phyloP scores from a whole-genome alignment of 2,113 vertebrate genomes.

The Diphyllodes magnificus region DNA sequence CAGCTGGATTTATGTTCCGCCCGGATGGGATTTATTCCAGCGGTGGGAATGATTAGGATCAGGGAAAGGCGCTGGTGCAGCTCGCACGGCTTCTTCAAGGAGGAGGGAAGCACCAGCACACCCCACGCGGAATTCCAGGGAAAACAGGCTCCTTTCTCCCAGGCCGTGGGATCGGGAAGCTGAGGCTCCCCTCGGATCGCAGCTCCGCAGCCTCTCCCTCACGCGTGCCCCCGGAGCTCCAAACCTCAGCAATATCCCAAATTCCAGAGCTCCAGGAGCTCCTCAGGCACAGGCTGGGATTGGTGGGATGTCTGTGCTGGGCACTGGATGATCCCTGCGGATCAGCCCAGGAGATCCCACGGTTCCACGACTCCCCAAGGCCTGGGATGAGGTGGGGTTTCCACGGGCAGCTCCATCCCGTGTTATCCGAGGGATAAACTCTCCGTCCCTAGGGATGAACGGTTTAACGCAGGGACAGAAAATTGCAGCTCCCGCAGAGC shows the following conservation, averaged over 20 bases:
- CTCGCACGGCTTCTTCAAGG: rapidly evolving
- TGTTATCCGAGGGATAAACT: not conserved
- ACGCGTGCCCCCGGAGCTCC: not conserved
- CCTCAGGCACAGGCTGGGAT: not conserved
- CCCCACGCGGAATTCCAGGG: rapidly evolving
- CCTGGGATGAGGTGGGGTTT: not conserved
- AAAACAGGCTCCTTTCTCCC: not conserved
- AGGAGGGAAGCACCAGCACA: not conserved
- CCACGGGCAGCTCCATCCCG: not conserved
- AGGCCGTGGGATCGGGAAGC: not conserved
- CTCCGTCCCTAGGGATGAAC: rapidly evolving
- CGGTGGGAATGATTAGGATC: not conserved
- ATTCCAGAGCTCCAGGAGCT: not conserved
- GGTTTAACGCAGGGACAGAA: not conserved
- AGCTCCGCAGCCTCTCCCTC: not conserved
- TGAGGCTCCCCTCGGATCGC: not conserved
- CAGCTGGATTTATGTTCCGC: not conserved
- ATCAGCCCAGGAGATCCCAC: not conserved
- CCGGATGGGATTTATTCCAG: not conserved
- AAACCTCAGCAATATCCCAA: not conserved
- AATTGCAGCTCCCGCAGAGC: not conserved
- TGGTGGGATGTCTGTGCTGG: not conserved
- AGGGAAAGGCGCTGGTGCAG: not conserved
- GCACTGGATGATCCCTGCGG: not conserved
- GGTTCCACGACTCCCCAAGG: not conserved